phyloP scores from a whole-genome alignment of 2,888 invertebrate genomes.

The Ecdyonurus torrentis region DNA sequence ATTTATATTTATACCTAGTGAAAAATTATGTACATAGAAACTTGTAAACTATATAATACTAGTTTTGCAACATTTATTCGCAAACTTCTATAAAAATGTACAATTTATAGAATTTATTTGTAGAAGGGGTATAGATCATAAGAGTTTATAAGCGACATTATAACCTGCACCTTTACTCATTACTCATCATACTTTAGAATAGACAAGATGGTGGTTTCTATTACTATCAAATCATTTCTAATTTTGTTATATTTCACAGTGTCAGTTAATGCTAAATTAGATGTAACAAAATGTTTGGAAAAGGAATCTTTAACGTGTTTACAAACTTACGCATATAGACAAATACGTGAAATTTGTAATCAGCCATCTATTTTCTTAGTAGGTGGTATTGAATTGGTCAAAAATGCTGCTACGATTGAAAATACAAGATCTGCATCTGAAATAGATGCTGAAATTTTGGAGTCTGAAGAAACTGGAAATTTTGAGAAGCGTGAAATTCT shows the following conservation, averaged over 20 bases:
- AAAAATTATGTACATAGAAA: not conserved
- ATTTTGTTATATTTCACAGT: not conserved
- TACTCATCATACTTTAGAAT: not conserved
- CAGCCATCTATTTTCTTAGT: not conserved
- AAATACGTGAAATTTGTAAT: not conserved
- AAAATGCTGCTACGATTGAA: not conserved
- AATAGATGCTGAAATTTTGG: not conserved
- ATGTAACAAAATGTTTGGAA: not conserved
- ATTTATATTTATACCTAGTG: not conserved
- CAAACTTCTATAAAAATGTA: not conserved
- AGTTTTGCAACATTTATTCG: not conserved
- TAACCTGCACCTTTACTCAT: not conserved
- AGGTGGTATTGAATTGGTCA: not conserved
- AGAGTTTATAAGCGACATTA: not conserved
- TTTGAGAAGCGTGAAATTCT: not conserved
- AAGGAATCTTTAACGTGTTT: not conserved
- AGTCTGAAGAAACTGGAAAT: not conserved
- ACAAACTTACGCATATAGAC: not conserved
- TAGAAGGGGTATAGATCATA: not conserved
- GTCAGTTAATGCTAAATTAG: not conserved
- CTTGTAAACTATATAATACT: not conserved
- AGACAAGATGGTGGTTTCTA: not conserved
- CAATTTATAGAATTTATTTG: too few species aligned
- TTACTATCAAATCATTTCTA: not conserved
- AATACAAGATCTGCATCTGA: too few species aligned